Conservation (phyloP, 2,888 invertebrate genomes). For the Sclerodermus sp. region DNA sequence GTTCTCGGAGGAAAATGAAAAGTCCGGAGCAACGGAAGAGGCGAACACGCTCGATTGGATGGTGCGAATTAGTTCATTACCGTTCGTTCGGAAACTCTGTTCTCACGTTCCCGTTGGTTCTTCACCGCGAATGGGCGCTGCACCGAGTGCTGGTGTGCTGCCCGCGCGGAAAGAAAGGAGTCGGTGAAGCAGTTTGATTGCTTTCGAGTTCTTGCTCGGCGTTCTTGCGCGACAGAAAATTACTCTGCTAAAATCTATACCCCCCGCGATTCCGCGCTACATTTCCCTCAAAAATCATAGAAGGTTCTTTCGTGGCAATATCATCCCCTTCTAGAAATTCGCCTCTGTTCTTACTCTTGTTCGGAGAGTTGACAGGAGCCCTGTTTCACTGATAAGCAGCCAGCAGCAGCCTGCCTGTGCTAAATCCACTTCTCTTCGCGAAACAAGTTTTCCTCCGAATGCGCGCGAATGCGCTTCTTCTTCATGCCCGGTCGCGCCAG, state of each 20-base stretch:
- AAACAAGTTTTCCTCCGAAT: too few species aligned
- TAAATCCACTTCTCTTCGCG: too few species aligned
- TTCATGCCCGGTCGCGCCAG: not conserved
- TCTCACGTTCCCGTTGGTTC: not conserved
- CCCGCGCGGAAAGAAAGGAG: not conserved
- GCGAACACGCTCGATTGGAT: conserved; percentile 29
- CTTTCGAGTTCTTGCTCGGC: not conserved
- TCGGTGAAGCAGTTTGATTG: conserved; percentile 1
- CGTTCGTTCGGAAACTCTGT: not conserved
- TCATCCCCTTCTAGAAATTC: too few species aligned
- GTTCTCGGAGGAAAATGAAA: not conserved
- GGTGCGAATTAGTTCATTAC: conserved; percentile 38
- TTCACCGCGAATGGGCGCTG: not conserved
- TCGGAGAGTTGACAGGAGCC: not conserved
- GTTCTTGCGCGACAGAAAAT: too few species aligned
- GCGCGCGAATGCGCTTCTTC: too few species aligned
- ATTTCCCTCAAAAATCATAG: not conserved
- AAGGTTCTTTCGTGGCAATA: too few species aligned
- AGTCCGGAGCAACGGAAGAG: conserved; percentile 11
- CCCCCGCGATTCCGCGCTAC: not conserved
- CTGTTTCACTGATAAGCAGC: too few species aligned
- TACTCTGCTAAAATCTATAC: too few species aligned
- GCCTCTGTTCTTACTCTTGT: not conserved
- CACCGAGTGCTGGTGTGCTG: not conserved
- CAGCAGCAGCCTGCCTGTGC: too few species aligned